A percentile compares a stretch with the other conserved stretches of the same genome.
Evolutionary conservation across 2,797 vertebrate genomes (phyloP).

Genomic region (Synaphobranchus kaupii): DNA sequence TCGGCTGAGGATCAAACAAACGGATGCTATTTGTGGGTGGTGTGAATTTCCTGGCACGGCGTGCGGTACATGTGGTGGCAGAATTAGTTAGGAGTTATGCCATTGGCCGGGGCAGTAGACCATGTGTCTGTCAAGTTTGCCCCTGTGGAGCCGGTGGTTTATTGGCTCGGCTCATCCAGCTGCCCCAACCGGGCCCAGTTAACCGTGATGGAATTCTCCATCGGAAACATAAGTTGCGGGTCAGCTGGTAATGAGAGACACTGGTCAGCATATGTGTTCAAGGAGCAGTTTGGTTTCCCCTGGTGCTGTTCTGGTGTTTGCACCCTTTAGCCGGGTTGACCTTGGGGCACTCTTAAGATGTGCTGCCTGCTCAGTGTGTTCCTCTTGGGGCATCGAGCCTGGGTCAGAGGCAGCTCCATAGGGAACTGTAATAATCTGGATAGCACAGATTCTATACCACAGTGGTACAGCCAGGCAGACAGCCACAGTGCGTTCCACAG

Average conservation of each 20-base stretch:
- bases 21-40: constrained; percentile 8
- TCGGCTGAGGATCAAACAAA: background rate
- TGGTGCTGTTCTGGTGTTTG: background rate
- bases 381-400: background rate
- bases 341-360: background rate
- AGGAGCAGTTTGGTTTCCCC: background rate
- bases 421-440: background rate
- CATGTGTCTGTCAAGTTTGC: background rate
- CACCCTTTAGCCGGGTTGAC: background rate
- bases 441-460: background rate
- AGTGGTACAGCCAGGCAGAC: background rate
- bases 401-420: background rate
- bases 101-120: background rate
- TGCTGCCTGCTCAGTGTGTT: background rate
- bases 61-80: background rate
- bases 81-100: background rate
- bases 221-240: background rate
- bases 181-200: background rate
- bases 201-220: background rate
- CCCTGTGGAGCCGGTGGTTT: background rate
- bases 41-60: background rate
- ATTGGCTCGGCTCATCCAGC: background rate
- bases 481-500: background rate
- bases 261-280: background rate
- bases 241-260: background rate